Conservation (phyloP, 2,113 vertebrate species). For the Petrocephalus zakoni region DNA sequence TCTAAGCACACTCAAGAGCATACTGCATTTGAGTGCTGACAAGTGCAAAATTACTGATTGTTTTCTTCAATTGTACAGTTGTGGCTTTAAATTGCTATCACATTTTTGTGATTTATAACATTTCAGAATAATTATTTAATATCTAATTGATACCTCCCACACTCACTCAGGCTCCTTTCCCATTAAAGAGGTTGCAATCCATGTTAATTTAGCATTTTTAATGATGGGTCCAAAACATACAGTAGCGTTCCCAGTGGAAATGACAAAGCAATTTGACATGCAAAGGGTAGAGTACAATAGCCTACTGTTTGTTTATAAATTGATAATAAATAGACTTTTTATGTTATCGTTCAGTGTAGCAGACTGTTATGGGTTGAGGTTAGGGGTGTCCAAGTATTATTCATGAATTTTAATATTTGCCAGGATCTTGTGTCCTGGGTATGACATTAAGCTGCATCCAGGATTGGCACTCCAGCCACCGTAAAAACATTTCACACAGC, state of each 20-base stretch:
- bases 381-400: neutral
- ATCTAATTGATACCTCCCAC: neutral
- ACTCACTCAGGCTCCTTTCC: neutral
- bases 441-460: too few species aligned
- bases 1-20: neutral
- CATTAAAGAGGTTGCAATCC: neutral
- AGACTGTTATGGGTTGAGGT: neutral
- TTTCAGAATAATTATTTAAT: neutral
- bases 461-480: too few species aligned
- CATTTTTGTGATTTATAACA: neutral
- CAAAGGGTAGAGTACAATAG: neutral
- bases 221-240: neutral
- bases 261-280: neutral
- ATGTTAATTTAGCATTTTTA: neutral
- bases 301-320: neutral
- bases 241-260: neutral
- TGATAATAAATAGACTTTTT: neutral
- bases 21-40: neutral
- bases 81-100: neutral
- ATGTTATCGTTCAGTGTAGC: neutral
- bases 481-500: too few species aligned
- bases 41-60: neutral
- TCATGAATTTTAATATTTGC: neutral
- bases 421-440: neutral
- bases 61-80: neutral